Percentiles rank a stretch among this genome's conserved stretches.
Conservation (phyloP, 2,113 vertebrate species). For the Pyrgilauda ruficollis region DNA sequence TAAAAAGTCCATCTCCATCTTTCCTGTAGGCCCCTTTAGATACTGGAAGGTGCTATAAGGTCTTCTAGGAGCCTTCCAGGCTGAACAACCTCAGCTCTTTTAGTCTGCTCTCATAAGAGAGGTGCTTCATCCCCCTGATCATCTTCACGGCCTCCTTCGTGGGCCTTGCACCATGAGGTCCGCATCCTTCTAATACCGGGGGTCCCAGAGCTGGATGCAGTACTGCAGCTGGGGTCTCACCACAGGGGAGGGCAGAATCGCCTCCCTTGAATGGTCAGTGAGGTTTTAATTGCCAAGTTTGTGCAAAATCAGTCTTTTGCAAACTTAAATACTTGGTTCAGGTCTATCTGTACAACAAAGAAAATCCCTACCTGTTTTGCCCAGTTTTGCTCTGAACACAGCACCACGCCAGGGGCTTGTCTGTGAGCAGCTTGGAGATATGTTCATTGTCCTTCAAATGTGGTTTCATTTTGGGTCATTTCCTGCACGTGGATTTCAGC, state of each 20-base stretch:
- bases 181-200: background rate
- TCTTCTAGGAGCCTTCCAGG: background rate
- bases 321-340: background rate
- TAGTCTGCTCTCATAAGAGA: background rate
- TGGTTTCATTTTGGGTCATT: background rate
- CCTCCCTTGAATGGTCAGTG: background rate
- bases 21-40: background rate
- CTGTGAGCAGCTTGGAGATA: background rate
- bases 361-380: rapidly evolving
- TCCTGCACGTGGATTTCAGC: background rate
- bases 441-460: background rate
- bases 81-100: background rate
- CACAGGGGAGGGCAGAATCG: rapidly evolving
- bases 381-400: background rate
- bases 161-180: background rate
- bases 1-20: background rate
- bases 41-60: background rate
- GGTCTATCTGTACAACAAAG: background rate
- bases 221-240: background rate
- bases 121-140: background rate
- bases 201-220: background rate
- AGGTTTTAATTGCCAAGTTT: background rate
- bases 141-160: background rate
- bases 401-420: rapidly evolving
- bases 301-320: background rate